These are phyloP conservation scores for Paramisgurnus dabryanus DNA, from an alignment of 2,113 vertebrate genomes.

Conservation along the genomic window DNA sequence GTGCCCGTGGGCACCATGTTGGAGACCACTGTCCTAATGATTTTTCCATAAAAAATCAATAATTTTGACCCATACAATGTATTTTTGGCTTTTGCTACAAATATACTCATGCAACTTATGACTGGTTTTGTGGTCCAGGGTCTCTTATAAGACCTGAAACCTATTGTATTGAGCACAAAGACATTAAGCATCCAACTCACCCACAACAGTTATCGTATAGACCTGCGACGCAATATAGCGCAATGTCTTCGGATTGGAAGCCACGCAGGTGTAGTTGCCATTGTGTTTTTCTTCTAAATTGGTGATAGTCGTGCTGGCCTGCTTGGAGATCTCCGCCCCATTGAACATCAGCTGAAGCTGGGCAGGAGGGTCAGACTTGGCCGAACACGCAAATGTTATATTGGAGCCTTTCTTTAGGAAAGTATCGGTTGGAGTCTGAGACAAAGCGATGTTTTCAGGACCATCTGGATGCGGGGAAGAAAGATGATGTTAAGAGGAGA, in stretches of 20 bases:
- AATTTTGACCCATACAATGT: too few species aligned
- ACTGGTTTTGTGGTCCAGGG: too few species aligned
- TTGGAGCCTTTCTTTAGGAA: conserved; percentile 44
- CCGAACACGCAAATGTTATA: conserved; percentile 65
- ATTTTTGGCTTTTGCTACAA: too few species aligned
- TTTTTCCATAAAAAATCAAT: too few species aligned
- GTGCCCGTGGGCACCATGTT: too few species aligned
- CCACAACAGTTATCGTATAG: conserved; percentile 50
- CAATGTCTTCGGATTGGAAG: conserved; percentile 64
- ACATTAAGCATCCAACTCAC: conserved; percentile 59
- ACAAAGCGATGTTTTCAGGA: conserved; percentile 59
- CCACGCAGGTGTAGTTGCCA: conserved; percentile 60
- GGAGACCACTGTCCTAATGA: too few species aligned
- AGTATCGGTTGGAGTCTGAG: accelerated
- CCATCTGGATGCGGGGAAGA: conserved; percentile 64
- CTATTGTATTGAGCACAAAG: too few species aligned
- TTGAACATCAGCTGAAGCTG: conserved; percentile 59
- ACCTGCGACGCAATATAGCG: not conserved
- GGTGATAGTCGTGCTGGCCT: conserved; percentile 36
- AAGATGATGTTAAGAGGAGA: not conserved
- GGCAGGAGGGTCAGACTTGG: conserved; percentile 62
- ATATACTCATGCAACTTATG: too few species aligned
- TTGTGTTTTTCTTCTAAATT: not conserved
- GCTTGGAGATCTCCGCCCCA: accelerated
- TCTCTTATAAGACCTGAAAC: too few species aligned